phyloP scores from a whole-genome alignment of 2,113 vertebrate species.

The Megaceryle maxima region DNA sequence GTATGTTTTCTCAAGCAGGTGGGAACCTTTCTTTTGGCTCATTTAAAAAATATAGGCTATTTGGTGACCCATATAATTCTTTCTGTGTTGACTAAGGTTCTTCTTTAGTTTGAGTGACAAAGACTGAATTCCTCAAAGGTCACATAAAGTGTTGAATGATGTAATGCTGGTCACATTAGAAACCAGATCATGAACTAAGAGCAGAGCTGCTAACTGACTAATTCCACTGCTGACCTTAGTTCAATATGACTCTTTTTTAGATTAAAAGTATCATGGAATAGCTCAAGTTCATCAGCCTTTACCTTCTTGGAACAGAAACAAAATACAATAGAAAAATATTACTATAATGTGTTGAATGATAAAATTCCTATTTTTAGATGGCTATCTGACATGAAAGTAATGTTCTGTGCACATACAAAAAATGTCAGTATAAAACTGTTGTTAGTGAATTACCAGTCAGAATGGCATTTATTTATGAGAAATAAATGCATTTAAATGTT shows the following conservation, averaged over 20 bases:
- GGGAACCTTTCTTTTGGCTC: not conserved
- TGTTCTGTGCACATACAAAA: not conserved
- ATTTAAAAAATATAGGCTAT: not conserved
- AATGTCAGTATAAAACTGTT: not conserved
- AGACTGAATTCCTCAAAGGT: not conserved
- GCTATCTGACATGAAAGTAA: not conserved
- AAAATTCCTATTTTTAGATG: not conserved
- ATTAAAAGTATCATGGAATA: not conserved
- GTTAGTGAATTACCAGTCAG: not conserved
- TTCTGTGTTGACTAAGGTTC: not conserved
- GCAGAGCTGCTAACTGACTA: not conserved
- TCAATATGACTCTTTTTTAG: not conserved
- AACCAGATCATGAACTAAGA: not conserved
- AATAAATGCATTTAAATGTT: not conserved
- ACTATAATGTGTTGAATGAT: not conserved
- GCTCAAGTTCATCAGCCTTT: not conserved
- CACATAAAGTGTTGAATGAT: not conserved
- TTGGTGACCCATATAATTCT: not conserved
- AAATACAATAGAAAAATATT: not conserved
- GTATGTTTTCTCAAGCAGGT: not conserved
- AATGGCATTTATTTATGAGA: not conserved
- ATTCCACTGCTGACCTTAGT: not conserved
- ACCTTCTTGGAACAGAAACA: not conserved
- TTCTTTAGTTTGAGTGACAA: not conserved
- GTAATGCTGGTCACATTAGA: not conserved